Evolutionary conservation across 2,888 invertebrate species (phyloP), one percentile per base, ranked within the genome.

Genomic region (Sclerodermus sp.): DNA sequence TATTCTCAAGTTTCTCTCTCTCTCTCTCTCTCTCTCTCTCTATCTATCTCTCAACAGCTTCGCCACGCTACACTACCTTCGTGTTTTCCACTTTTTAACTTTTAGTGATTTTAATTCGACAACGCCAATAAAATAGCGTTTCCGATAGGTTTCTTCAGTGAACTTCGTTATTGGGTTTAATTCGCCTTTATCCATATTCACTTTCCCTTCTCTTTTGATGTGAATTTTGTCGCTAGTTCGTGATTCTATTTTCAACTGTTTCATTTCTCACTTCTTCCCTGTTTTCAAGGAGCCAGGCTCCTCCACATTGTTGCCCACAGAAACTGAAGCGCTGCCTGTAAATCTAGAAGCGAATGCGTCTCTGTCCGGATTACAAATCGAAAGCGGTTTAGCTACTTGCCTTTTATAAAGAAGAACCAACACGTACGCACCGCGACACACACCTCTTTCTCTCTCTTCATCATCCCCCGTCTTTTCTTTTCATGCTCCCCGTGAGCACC

Each of bases 361-460:
- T 66, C 63, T 62, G 70, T 62, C 67, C 52, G 64, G 66, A 67
- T 70, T 70, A 68, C 68, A 70, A 70, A 70, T 70, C 67, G 67
- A 67, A 63, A 67, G 66, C 64, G 59, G 66, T 70, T 70, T 62
- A 67, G 63, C 64, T 61, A 57, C 69, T 67, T 64, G 62, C 58
- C 60, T 67, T 65, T 65, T 65, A 64, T 64, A 65, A 66, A 68
- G 62, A 58, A 58, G 50, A 59, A 60, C 56, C 53, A 55, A 49
- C 51, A 58, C 60, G 55, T 60, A 62, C 62, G 51, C 53, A 49
- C 39, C 41, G 53, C 44, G 53, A 62, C 54, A 47, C 57, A 50
- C 52, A 39, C 39, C 30, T 49, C 55, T 47, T 38, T 53, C 49
- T 51, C 53, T 54, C 51, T 57, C 49, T 45, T 53, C 51, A 47